Evolutionary conservation across 1,140 invertebrate genomes (phyloP).

Genomic region (Cyclargus thomasi): DNA sequence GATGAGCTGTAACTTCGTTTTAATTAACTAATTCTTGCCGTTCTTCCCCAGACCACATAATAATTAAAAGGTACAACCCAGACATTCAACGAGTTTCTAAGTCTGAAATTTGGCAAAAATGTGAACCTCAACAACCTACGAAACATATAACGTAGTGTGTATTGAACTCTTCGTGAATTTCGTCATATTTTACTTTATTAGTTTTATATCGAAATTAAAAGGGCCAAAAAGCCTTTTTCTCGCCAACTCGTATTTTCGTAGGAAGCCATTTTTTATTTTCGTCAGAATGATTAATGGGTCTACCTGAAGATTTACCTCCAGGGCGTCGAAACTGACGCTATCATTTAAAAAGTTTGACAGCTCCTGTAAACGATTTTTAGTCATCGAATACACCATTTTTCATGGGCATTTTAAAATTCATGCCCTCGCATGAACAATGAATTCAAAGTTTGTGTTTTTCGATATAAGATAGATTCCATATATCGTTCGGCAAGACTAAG

Average conservation of each 20-base stretch:
- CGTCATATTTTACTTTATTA: too few relatives aligned
- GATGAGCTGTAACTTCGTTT: too few relatives aligned
- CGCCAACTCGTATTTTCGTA: not conserved
- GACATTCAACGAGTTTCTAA: too few relatives aligned
- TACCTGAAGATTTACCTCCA: constrained; percentile 29
- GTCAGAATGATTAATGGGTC: constrained; percentile 55
- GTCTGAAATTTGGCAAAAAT: too few relatives aligned
- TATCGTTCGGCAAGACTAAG: not conserved
- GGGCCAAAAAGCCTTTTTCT: not conserved
- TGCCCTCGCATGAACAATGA: not conserved
- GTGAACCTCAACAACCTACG: too few relatives aligned
- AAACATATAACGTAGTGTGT: too few relatives aligned
- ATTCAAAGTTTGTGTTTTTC: not conserved
- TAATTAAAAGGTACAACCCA: too few relatives aligned
- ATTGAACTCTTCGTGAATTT: too few relatives aligned
- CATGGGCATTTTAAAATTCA: not conserved
- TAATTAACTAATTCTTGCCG: too few relatives aligned
- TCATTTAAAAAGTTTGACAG: constrained; percentile 49
- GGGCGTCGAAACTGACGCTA: constrained; percentile 34
- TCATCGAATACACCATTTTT: not conserved
- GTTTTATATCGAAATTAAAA: too few relatives aligned
- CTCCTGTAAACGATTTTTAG: constrained; percentile 32
- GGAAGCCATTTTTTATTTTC: constrained; percentile 24
- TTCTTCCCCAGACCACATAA: too few relatives aligned
- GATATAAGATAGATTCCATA: not conserved